Conservation (phyloP, 2,888 invertebrate species). For the Hermaeophaga mercurialis region DNA sequence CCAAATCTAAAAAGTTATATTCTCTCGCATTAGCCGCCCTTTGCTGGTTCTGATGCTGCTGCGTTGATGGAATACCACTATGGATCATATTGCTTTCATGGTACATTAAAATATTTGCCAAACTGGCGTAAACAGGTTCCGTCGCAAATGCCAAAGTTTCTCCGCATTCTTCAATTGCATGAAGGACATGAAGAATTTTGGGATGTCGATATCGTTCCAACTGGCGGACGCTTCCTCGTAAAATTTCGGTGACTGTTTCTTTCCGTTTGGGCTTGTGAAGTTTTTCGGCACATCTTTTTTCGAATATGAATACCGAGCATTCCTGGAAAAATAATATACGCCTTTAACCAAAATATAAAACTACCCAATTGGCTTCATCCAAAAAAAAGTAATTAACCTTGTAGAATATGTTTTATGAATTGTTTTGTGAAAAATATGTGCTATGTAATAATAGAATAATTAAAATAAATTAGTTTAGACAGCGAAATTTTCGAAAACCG, state of each 20-base stretch:
- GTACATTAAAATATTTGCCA: slow-evolving; percentile 87
- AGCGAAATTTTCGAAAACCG: too few species aligned
- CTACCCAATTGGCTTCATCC: too few species aligned
- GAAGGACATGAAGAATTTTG: slow-evolving; percentile 72
- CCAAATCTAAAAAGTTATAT: slow-evolving; percentile 88
- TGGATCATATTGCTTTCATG: slow-evolving; percentile 66
- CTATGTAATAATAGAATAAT: too few species aligned
- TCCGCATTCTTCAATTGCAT: slow-evolving; percentile 79
- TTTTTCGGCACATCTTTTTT: slow-evolving; percentile 91
- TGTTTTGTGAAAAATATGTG: too few species aligned
- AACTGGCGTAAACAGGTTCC: slow-evolving; percentile 86
- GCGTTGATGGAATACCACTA: slow-evolving; percentile 57
- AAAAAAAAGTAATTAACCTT: too few species aligned
- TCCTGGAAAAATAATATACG: slow-evolving; percentile 79
- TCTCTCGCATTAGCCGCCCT: slow-evolving; percentile 75
- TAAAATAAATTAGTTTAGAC: too few species aligned
- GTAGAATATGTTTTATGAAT: too few species aligned
- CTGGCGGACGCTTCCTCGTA: slow-evolving; percentile 78
- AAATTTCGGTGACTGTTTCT: slow-evolving; percentile 88
- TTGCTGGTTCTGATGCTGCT: slow-evolving; percentile 48
- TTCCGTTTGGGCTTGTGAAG: slow-evolving; percentile 90
- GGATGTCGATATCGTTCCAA: slow-evolving; percentile 86
- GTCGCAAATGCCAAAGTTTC: slow-evolving; percentile 94
- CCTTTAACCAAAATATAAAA: too few species aligned
- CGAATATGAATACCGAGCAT: slow-evolving; percentile 91